Evolutionary conservation across 1,140 invertebrate species (phyloP).

Genomic region (Drosophila parabipectinata): DNA sequence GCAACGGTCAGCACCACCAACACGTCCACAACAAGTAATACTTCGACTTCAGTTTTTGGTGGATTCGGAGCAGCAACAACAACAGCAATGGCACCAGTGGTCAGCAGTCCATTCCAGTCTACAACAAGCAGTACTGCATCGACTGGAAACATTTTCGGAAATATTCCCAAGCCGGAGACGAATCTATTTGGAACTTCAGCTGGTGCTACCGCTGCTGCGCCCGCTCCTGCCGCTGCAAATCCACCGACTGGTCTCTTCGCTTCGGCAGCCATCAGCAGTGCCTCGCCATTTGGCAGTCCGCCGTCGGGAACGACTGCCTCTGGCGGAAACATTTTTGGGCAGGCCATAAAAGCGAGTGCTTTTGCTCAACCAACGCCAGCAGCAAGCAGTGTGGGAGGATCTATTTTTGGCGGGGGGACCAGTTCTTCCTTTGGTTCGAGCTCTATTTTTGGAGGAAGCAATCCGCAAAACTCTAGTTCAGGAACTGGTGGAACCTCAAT

Average conservation of each 20-base stretch:
- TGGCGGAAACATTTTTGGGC: constrained; percentile 60
- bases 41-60: constrained; percentile 53
- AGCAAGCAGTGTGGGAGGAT: constrained; percentile 20
- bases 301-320: constrained; percentile 27
- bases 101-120: constrained; percentile 38
- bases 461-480: constrained; percentile 36
- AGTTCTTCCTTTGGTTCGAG: constrained; percentile 46
- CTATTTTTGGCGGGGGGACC: constrained; percentile 71
- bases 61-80: constrained; percentile 29
- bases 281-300: constrained; percentile 54
- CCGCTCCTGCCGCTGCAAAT: constrained; percentile 17
- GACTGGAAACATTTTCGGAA: constrained; percentile 59
- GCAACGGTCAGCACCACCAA: constrained; percentile 21
- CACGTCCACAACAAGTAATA: constrained; percentile 17
- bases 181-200: constrained; percentile 61
- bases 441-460: constrained; percentile 65
- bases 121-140: constrained; percentile 7
- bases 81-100: not conserved
- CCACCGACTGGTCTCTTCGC: constrained; percentile 69
- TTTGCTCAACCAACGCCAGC: constrained; percentile 46
- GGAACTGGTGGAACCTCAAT: constrained; percentile 48
- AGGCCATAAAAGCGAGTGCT: constrained; percentile 40
- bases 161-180: constrained; percentile 69
- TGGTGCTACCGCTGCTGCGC: constrained; percentile 10
- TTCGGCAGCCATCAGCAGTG: constrained; percentile 41